Conservation (phyloP, 2,888 invertebrate genomes). For the Pandemis cinnamomeana region DNA sequence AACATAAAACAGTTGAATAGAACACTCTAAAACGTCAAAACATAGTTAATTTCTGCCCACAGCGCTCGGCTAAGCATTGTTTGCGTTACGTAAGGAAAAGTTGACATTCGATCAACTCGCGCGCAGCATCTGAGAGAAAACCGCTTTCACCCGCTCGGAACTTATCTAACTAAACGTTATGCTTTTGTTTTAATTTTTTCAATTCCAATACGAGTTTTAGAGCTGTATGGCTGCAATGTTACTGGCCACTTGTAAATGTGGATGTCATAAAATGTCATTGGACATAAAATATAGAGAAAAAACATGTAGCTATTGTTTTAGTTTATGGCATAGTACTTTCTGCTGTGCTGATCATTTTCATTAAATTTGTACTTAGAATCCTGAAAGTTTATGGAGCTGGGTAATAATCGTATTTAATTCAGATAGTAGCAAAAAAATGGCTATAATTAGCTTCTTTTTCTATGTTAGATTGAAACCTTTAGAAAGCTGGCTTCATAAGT, state of each 20-base stretch:
- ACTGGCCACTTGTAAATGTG: background rate
- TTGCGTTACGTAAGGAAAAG: conserved; percentile 38
- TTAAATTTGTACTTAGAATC: no score
- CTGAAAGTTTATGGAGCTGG: no score
- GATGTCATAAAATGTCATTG: background rate
- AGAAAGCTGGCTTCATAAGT: background rate
- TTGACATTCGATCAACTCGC: conserved; percentile 33
- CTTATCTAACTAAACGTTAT: conserved; percentile 19
- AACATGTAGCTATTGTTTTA: no score
- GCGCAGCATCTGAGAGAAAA: conserved; percentile 41
- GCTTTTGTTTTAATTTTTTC: conserved; percentile 13
- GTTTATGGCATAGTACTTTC: no score
- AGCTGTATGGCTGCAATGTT: background rate
- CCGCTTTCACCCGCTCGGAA: conserved; percentile 37
- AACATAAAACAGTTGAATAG: background rate
- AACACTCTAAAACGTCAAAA: background rate
- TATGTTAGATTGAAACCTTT: no score
- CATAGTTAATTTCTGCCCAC: conserved; percentile 10
- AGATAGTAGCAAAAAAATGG: no score
- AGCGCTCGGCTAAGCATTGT: conserved; percentile 34
- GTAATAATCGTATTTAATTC: no score
- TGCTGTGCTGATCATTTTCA: no score
- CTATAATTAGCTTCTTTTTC: no score
- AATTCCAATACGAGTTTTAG: background rate
- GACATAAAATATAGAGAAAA: no score